Evolutionary conservation across 2,888 invertebrate genomes (phyloP), one percentile per base, ranked within the genome.

Genomic region (Furcula furcula): DNA sequence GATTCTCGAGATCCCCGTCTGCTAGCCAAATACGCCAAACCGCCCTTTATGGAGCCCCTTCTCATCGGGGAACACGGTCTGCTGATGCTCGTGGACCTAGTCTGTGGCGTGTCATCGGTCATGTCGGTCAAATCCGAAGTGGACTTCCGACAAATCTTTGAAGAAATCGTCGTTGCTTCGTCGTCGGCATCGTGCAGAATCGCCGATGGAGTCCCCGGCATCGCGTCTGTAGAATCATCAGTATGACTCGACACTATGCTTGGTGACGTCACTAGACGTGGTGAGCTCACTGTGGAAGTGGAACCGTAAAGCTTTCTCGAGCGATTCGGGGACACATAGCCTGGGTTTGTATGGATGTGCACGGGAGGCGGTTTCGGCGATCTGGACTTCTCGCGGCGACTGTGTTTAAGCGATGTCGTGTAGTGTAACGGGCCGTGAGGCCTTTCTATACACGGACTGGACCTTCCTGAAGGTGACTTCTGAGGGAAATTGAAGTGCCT

Each of bases 1-100:
- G 94, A 94, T 58, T 92, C 92, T n/a, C 95, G 86, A 0, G 95
- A 95, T n/a, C 94, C 94, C n/a, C 96, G 90, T 31, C 95, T 90
- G 36, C 95, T 95, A n/a, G 96, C 96, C 57, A 96, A 81, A 69
- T 95, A 95, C 2, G 96, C 96, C 57, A 94, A 66, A 0, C 93
- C 93, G 0, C 93, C 93, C 59, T 91, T 92, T 65, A 91, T 90
- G 0, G 93, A 92, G 0, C 94, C 94, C 30, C 93, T 89, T 15
- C 94, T 86, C 58, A 94, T 90, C 0, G 92, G 92, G 0, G 93
- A 94, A 68, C 90, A 91, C 7, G 91, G 92, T 52, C 91, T 85
- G 47, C 91, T 92, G 7, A 91, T 70, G 31, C 91, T 91, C 2
- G 92, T 92, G 13, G 92, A 90, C 2, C 91, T 80, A 0, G 92